Percentiles rank a stretch among this genome's conserved stretches.
phyloP scores from a whole-genome alignment of 2,797 vertebrate genomes.

The Channallabes apus region DNA sequence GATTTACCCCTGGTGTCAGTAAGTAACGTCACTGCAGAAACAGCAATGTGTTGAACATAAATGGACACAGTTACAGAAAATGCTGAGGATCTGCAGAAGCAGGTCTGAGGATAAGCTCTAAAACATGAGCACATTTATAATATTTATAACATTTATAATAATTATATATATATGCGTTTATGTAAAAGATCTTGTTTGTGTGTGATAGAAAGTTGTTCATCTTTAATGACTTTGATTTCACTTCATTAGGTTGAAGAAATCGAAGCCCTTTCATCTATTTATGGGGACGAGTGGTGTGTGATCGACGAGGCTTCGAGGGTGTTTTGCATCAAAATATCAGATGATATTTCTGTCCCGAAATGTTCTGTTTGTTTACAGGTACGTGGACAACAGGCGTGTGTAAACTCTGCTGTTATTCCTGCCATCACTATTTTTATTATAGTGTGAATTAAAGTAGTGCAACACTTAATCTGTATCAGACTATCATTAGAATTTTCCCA shows the following conservation, averaged over 20 bases:
- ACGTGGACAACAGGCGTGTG: slow-evolving; percentile 21
- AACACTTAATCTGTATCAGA: neutral
- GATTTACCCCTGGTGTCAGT: neutral
- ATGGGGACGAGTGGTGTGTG: slow-evolving; percentile 94
- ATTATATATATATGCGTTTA: neutral
- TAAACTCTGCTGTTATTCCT: neutral
- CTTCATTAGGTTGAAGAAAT: slow-evolving; percentile 86
- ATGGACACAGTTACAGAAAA: slow-evolving; percentile 57
- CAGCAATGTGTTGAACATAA: slow-evolving; percentile 8
- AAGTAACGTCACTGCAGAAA: neutral
- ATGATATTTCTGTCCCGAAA: slow-evolving; percentile 75
- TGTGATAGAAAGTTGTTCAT: neutral
- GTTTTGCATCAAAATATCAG: slow-evolving; percentile 91
- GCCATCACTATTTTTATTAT: neutral
- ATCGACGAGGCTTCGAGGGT: slow-evolving; percentile 88
- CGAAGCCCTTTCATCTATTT: slow-evolving; percentile 94
- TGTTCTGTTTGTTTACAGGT: slow-evolving; percentile 92
- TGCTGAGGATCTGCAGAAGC: slow-evolving; percentile 73
- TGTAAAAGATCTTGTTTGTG: neutral
- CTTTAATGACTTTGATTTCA: neutral
- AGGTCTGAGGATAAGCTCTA: slow-evolving; percentile 59
- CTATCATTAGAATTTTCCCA: neutral
- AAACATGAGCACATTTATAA: neutral
- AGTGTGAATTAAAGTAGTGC: neutral
- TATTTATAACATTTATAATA: no score